Evolutionary conservation across 2,888 invertebrate genomes (phyloP), one percentile per base, ranked within the genome.

Genomic region (Lymantria dispar): DNA sequence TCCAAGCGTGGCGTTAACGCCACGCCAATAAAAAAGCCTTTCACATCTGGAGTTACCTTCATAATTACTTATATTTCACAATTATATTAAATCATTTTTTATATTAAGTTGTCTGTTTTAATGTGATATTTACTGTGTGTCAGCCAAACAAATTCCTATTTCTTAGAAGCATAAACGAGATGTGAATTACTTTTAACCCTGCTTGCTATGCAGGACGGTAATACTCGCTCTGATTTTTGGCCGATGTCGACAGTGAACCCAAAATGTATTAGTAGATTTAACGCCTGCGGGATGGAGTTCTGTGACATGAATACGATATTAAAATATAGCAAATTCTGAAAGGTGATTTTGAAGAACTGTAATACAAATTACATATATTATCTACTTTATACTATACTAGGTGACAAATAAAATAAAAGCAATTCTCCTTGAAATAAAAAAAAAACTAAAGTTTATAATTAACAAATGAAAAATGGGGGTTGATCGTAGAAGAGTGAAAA

Each of bases 211-310:
- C 91, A 81, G 83, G 80, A 70, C 84, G 77, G 74, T 78, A 69
- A 72, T 56, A 66, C 58, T 62, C 67, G 80, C 78, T 80, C 85
- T 88, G 90, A 91, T 91, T 92, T 91, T 89, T 87, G 72, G 83
- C 74, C 80, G 78, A 80, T 79, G 87, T 85, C 87, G 85, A 79
- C 89, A 82, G 76, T 71, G 75, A 74, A 74, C 75, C 76, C 75
- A 80, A 87, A 88, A 90, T 88, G 85, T 89, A 88, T 88, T 89
- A 88, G 87, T 82, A 71, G 82, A 77, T 83, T 87, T 86, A 83
- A 83, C 84, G 82, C 80, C 79, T 77, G 77, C 82, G 70, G 78
- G 75, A 80, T 79, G 74, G 71, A 70, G 68, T 60, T 74, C 66
- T 85, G 85, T 82, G 86, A 78, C 66, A 64, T 50, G 87, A 87